A percentile compares a stretch with the other conserved stretches of the same genome.
These are phyloP conservation scores for Teleogryllus occipitalis DNA, from an alignment of 1,140 invertebrate genomes.

Conservation along the genomic window DNA sequence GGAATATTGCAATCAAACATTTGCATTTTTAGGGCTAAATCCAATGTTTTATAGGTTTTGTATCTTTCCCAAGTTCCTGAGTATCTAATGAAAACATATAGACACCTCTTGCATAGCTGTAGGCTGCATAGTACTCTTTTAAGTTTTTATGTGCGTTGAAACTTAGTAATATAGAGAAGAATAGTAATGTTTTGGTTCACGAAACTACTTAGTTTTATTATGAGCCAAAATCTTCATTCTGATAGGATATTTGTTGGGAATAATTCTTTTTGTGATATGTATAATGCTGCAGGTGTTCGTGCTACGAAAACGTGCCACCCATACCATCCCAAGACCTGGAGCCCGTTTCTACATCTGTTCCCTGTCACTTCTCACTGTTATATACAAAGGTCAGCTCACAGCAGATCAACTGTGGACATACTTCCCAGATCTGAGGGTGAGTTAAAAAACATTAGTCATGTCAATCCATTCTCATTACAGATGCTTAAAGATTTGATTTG, in stretches of 20 bases:
- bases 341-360: constrained; percentile 95
- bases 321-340: constrained; percentile 71
- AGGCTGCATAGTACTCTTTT: too few species aligned
- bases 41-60: too few species aligned
- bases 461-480: neutral
- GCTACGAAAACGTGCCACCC: constrained; percentile 85
- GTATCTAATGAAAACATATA: too few species aligned
- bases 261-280: constrained; percentile 21
- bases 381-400: constrained; percentile 97
- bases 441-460: neutral
- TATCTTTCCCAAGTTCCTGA: too few species aligned
- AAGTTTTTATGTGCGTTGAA: too few species aligned
- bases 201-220: neutral
- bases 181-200: too few species aligned
- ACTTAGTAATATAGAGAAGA: too few species aligned
- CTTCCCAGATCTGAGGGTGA: constrained; percentile 56
- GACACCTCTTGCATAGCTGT: too few species aligned
- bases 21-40: too few species aligned
- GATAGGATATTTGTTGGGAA: constrained; percentile 1
- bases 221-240: neutral
- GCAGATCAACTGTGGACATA: constrained; percentile 92
- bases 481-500: neutral
- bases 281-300: constrained; percentile 66
- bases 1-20: too few species aligned
- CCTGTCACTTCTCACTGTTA: constrained; percentile 77